Conservation (phyloP, 2,888 invertebrate genomes). For the Latrodectus hesperus region DNA sequence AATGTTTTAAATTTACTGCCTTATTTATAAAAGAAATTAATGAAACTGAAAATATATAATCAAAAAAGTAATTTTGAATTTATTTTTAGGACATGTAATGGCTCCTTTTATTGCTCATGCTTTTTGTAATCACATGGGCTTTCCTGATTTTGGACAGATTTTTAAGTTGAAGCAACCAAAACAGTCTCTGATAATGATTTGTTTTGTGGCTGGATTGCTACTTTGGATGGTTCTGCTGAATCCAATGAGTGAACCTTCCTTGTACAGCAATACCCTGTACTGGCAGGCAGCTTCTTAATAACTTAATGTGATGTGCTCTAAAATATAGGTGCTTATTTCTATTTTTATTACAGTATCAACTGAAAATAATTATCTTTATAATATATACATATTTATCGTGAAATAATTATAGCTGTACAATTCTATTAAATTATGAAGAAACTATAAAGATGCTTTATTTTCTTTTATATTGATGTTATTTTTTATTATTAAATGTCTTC, state of each 20-base stretch:
- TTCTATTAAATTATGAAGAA: neutral
- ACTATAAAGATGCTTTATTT: conserved; percentile 5
- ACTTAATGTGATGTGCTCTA: neutral
- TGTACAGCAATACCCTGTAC: conserved; percentile 76
- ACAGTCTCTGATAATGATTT: conserved; percentile 80
- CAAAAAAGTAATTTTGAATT: conserved; percentile 6
- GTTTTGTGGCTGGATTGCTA: conserved; percentile 85
- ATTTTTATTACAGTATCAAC: conserved; percentile 41
- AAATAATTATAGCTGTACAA: neutral
- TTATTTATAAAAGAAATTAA: neutral
- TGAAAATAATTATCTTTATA: conserved; percentile 35
- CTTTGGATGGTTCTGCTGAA: conserved; percentile 85
- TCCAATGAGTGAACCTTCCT: conserved; percentile 83
- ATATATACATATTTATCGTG: conserved; percentile 54
- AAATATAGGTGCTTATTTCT: conserved; percentile 45
- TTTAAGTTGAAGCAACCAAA: conserved; percentile 79
- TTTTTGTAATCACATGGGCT: conserved; percentile 97
- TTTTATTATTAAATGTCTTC: too few relatives aligned
- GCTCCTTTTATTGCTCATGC: conserved; percentile 92
- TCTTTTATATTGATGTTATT: neutral
- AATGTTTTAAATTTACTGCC: neutral
- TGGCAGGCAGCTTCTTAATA: conserved; percentile 14
- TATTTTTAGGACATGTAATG: conserved; percentile 84
- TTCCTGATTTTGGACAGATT: conserved; percentile 82
- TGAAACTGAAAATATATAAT: neutral